Conservation (phyloP, 2,888 invertebrate genomes). For the Pseudococcus longispinus region DNA sequence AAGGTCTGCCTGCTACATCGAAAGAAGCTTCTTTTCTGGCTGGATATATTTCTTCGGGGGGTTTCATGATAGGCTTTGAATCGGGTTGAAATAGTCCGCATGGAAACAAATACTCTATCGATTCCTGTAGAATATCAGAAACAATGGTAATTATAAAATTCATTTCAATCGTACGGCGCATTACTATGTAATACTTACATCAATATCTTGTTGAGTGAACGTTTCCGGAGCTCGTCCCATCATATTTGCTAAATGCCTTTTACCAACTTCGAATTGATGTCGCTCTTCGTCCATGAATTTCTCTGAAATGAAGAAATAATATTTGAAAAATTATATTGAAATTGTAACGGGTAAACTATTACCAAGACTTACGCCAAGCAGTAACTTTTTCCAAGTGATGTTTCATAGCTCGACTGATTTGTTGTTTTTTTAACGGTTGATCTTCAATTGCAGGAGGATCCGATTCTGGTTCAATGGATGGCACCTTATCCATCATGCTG, state of each 20-base stretch:
- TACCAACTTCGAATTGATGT: conserved; percentile 87
- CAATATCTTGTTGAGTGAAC: conserved; percentile 85
- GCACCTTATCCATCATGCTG: conserved; percentile 48
- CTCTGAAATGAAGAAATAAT: conserved; percentile 63
- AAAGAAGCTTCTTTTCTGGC: conserved; percentile 86
- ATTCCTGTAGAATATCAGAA: conserved; percentile 68
- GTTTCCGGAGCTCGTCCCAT: conserved; percentile 94
- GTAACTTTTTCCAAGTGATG: conserved; percentile 83
- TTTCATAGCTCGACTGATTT: conserved; percentile 83
- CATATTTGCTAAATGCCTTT: conserved; percentile 96
- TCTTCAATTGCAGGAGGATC: conserved; percentile 42
- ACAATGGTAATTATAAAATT: neutral
- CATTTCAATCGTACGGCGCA: neutral
- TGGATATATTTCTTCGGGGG: conserved; percentile 87
- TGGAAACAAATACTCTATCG: conserved; percentile 94
- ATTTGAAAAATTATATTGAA: neutral
- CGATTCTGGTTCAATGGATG: conserved; percentile 10
- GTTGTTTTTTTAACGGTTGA: conserved; percentile 54
- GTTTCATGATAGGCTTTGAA: conserved; percentile 89
- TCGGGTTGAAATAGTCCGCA: conserved; percentile 85
- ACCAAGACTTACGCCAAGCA: conserved; percentile 70
- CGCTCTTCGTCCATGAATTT: conserved; percentile 81
- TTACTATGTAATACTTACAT: conserved; percentile 67
- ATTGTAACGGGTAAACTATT: neutral
- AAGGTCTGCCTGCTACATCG: conserved; percentile 87